Conservation (phyloP, 2,113 vertebrate species). For the Chamaetylas fuelleborni region DNA sequence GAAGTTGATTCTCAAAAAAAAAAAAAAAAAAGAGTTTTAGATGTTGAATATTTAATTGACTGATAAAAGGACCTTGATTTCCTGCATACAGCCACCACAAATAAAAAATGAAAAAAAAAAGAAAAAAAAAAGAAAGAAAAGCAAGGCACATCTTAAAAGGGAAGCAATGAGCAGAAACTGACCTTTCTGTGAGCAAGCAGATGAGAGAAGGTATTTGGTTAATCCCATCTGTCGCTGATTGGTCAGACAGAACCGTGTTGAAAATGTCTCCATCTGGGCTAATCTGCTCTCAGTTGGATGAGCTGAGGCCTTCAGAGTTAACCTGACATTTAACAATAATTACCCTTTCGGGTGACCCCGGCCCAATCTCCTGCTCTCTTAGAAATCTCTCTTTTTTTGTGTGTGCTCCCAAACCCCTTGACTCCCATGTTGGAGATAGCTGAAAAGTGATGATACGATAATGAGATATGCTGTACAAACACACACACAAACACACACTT, state of each 20-base stretch:
- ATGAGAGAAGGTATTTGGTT: constrained; percentile 91
- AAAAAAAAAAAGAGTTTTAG: constrained; percentile 72
- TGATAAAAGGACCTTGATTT: constrained; percentile 81
- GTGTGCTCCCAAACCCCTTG: constrained; percentile 78
- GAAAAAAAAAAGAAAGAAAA: neutral
- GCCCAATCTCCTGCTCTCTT: constrained; percentile 82
- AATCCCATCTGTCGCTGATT: constrained; percentile 88
- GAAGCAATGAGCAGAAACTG: constrained; percentile 88
- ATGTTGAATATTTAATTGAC: constrained; percentile 85
- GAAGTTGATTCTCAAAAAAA: constrained; percentile 72
- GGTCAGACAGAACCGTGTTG: constrained; percentile 83
- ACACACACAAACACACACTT: neutral
- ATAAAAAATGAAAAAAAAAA: constrained; percentile 7
- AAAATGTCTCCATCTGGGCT: constrained; percentile 92
- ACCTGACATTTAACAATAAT: constrained; percentile 96
- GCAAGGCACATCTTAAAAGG: constrained; percentile 80
- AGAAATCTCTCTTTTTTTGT: constrained; percentile 83
- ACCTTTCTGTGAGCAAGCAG: constrained; percentile 89
- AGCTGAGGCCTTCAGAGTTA: constrained; percentile 88
- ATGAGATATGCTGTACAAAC: constrained; percentile 37
- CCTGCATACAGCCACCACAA: constrained; percentile 67
- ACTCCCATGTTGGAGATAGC: constrained; percentile 83
- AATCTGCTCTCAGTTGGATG: constrained; percentile 91
- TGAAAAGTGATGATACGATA: constrained; percentile 64
- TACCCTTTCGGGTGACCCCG: constrained; percentile 87